Conservation (phyloP, 2,888 invertebrate genomes). For the Osedax fenrisi region DNA sequence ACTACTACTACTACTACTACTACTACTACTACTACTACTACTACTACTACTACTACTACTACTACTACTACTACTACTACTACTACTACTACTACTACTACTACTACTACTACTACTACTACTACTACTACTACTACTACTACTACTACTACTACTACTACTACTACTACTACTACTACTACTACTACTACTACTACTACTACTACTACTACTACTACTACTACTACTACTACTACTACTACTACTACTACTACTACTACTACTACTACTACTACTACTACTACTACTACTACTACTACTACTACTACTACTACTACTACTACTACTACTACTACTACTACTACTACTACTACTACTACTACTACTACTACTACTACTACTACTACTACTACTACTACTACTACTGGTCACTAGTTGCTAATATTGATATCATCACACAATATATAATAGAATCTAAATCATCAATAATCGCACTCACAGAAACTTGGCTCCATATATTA, state of each 20-base stretch:
- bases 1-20: conserved; percentile 7
- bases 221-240: conserved; percentile 4
- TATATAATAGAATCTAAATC: no score
- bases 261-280: background rate
- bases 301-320: background rate
- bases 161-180: background rate
- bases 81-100: conserved; percentile 5
- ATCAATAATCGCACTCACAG: no score
- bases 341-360: background rate
- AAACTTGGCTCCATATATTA: no score
- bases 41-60: background rate
- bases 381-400: background rate
- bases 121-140: background rate
- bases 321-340: background rate
- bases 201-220: background rate
- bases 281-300: background rate
- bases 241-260: conserved; percentile 7
- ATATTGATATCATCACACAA: no score
- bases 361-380: background rate
- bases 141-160: background rate
- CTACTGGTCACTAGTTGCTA: no score
- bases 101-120: conserved; percentile 3
- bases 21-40: conserved; percentile 3
- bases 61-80: conserved; percentile 7
- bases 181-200: background rate